Base-by-base conservation (phyloP, 2,797 vertebrate species). In the Miichthys miiuy region DNA sequence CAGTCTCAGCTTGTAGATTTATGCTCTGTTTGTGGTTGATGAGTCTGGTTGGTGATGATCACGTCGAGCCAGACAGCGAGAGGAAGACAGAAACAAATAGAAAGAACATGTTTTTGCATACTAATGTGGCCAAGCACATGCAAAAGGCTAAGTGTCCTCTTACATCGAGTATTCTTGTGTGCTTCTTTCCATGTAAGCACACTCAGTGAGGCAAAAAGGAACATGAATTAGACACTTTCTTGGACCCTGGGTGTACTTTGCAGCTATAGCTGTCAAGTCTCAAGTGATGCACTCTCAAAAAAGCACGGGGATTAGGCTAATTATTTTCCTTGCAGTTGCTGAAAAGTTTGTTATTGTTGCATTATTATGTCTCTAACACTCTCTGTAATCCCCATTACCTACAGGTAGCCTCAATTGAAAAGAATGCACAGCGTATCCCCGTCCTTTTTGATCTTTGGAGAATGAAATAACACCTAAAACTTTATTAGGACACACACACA, bases 271-370 rank as follows among this genome's bases (percentile, higher is more conserved):
- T 72, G 80, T 84, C 81, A 70, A 67, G 57, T 86, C 88, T 91
- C 76, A 60, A 85, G 88, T 89, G 90, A 90, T 67, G 54, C 68
- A 12, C 79, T 20, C 81, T 91, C 80, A 90, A 82, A 88, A 88
- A 73, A 79, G 52, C 76, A 42, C 4, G 18, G 25, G 79, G 89
- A 92, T 93, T 91, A 91, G 48, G 72, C 71, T 87, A 81, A 94
- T 93, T 92, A 88, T 92, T 91, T 91, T 88, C 77, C 77, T 71
- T 72, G 41, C 86, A 34, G 73, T 84, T 78, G 82, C 69, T 86
- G 79, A 60, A 82, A 88, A 84, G 72, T 87, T 85, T 81, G 70
- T 84, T 88, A 91, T 91, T 91, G 87, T 92, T 91, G 89, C 87
- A 89, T 90, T 88, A 83, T 89, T 85, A 72, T 64, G 77, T 82